These are phyloP conservation scores for Pelmatolapia mariae DNA, from an alignment of 2,113 vertebrate species.

Conservation along the genomic window DNA sequence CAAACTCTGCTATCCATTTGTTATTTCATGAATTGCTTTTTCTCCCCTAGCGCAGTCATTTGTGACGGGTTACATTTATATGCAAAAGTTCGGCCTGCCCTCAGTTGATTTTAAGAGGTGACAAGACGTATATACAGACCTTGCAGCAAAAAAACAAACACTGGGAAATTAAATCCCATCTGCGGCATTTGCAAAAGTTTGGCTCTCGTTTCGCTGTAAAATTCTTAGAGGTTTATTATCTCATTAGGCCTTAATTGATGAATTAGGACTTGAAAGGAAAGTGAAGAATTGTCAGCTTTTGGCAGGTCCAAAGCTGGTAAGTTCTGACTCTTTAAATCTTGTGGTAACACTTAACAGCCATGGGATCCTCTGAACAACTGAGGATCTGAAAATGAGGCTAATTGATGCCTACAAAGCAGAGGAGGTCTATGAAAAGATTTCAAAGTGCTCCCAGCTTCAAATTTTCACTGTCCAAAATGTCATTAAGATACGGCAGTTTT, in stretches of 20 bases:
- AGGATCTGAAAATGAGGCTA: background rate
- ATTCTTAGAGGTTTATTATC: background rate
- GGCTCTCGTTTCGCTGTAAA: background rate
- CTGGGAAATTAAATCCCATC: background rate
- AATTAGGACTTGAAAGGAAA: background rate
- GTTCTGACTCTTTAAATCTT: background rate
- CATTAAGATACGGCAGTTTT: background rate
- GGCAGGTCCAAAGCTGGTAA: background rate
- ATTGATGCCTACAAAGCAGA: background rate
- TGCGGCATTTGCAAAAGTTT: background rate
- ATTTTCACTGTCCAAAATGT: background rate
- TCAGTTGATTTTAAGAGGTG: background rate
- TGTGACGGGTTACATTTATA: background rate
- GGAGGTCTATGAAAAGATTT: background rate
- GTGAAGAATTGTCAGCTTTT: background rate
- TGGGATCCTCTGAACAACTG: background rate
- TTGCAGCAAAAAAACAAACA: background rate
- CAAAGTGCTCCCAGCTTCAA: background rate
- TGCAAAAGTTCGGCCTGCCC: background rate
- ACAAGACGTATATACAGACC: background rate
- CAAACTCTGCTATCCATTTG: background rate
- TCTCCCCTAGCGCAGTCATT: background rate
- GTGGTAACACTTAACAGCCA: background rate
- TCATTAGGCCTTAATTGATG: background rate
- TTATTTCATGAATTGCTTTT: background rate